Conservation (phyloP, 2,888 invertebrate species). For the Acrocera orbiculus region DNA sequence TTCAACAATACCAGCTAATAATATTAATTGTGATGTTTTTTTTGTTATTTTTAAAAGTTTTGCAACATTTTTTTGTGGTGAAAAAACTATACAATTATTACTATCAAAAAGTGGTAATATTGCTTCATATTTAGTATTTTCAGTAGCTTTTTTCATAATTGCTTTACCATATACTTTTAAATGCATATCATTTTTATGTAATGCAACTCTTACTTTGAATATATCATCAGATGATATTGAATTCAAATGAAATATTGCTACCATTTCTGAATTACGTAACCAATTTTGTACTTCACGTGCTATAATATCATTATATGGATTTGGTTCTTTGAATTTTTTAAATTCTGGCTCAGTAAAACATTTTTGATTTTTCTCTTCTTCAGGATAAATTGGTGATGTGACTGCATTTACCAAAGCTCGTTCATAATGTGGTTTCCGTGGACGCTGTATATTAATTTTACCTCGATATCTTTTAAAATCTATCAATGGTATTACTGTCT, state of each 20-base stretch:
- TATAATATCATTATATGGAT: constrained; percentile 54
- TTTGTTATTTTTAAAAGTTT: constrained; percentile 46
- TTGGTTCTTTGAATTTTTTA: constrained; percentile 26
- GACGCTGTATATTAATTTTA: constrained; percentile 62
- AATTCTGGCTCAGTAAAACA: constrained; percentile 33
- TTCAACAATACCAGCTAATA: constrained; percentile 63
- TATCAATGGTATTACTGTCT: constrained; percentile 32
- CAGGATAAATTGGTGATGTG: constrained; percentile 43
- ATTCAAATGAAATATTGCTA: constrained; percentile 55
- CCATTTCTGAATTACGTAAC: constrained; percentile 52
- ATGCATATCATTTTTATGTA: constrained; percentile 50
- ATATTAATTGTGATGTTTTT: constrained; percentile 49
- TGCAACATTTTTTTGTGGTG: constrained; percentile 42
- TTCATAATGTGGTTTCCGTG: constrained; percentile 50
- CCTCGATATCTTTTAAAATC: constrained; percentile 49
- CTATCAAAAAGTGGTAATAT: constrained; percentile 45
- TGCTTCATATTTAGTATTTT: constrained; percentile 48
- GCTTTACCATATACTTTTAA: constrained; percentile 46
- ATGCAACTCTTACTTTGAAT: constrained; percentile 42
- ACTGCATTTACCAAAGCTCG: constrained; percentile 46
- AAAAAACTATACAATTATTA: constrained; percentile 49
- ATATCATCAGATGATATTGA: constrained; percentile 46
- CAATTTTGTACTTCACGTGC: constrained; percentile 52
- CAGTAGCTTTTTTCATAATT: constrained; percentile 47
- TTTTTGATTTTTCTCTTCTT: constrained; percentile 33